A percentile compares a stretch with the other conserved stretches of the same genome.
These are phyloP conservation scores for Eidolon dupreanum DNA, from an alignment of 2,797 vertebrate species.

Conservation along the genomic window DNA sequence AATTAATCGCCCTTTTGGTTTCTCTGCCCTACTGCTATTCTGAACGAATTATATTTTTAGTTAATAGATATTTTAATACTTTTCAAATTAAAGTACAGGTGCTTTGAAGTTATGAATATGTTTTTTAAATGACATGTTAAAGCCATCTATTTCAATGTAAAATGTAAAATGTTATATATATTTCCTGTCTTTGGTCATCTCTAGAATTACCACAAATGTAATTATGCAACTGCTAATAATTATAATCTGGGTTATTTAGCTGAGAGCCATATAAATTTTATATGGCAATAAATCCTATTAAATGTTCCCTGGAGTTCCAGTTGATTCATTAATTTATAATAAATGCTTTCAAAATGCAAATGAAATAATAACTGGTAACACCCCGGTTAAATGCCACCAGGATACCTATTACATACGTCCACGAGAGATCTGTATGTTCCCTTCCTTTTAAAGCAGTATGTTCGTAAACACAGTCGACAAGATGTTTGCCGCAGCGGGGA, in stretches of 20 bases:
- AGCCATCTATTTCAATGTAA: not conserved
- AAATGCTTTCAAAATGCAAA: conserved; percentile 83
- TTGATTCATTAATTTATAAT: conserved; percentile 84
- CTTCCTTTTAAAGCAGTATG: not conserved
- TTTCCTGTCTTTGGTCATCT: not conserved
- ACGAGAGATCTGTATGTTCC: not conserved
- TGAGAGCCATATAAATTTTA: conserved; percentile 78
- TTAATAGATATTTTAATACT: not conserved
- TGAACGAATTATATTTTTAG: not conserved
- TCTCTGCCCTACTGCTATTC: not conserved
- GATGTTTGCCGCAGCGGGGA: not conserved
- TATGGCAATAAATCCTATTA: conserved; percentile 83
- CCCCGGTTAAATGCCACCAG: conserved; percentile 66
- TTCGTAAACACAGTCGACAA: not conserved
- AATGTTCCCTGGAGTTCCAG: conserved; percentile 80
- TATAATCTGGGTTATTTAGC: conserved; percentile 75
- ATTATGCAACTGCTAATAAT: conserved; percentile 71
- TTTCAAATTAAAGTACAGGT: not conserved
- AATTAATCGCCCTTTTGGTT: not conserved
- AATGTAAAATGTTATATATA: not conserved
- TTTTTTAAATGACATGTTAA: not conserved
- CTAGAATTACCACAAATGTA: conserved; percentile 56
- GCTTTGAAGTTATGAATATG: not conserved
- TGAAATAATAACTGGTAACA: conserved; percentile 75
- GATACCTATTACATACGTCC: not conserved